Conservation (phyloP, 2,113 vertebrate genomes). For the Tringa solitaria region DNA sequence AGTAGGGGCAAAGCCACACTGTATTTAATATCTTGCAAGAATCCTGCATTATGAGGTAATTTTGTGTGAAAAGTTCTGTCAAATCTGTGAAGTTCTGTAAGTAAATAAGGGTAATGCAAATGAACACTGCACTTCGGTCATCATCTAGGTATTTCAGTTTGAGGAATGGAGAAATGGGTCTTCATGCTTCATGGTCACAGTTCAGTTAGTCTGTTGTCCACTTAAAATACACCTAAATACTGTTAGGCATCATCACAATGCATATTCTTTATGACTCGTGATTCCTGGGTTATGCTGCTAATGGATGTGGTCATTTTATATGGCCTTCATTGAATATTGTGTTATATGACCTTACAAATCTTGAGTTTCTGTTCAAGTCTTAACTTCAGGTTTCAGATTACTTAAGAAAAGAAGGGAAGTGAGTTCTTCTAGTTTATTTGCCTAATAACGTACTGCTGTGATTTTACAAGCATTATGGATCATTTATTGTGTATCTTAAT, state of each 20-base stretch:
- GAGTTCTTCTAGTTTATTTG: neutral
- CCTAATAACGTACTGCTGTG: neutral
- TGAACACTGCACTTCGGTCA: neutral
- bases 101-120: neutral
- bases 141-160: neutral
- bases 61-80: neutral
- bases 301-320: neutral
- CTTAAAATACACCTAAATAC: no score
- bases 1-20: conserved; percentile 50
- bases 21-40: neutral
- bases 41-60: neutral
- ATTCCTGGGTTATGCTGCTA: neutral
- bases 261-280: neutral
- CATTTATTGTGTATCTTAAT: neutral
- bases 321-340: neutral
- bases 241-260: neutral
- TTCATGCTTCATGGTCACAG: neutral
- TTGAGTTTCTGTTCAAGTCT: neutral
- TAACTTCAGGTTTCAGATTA: neutral
- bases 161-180: neutral
- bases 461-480: neutral
- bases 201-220: no score
- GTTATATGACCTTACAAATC: neutral
- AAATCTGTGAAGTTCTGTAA: neutral
- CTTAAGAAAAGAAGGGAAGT: neutral